Evolutionary conservation across 2,888 invertebrate genomes (phyloP), one percentile per base, ranked within the genome.

Genomic region (Plusia festucae): DNA sequence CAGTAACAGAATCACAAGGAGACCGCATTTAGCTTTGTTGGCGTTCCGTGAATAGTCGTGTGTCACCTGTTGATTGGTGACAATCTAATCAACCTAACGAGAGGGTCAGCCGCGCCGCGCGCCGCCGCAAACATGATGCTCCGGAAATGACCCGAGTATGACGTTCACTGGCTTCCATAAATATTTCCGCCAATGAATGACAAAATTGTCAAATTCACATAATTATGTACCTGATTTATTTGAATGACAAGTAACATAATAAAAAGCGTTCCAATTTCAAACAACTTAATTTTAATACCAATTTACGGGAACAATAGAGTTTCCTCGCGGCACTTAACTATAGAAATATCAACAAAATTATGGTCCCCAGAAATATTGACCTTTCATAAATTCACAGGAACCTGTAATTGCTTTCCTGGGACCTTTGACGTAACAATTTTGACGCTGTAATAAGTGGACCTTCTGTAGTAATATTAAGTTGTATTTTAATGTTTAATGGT

Each of bases 151-250:
- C 34, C 16, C 30, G 9, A 30, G 30, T 52, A 16, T 46, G 34
- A 30, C 55, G 34, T 46, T 44, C 30, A 53, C 53, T 70, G 61
- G 4, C 32, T 44, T 54, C 54, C n/a, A 54, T 51, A n/a, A 3
- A 24, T 11, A 60, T 18, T 49, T 54, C 30, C 22, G 22, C 11
- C 40, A 40, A 0, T n/a, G n/a, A 6, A 40, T 15, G n/a, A n/a
- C 40, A 40, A 9, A 34, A n/a, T n/a, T 5, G 34, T 1, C 13
- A 11, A 32, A 13, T 13, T 32, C 2, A 13, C 1, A 32, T 1
- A 40, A 40, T n/a, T 15, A 40, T 1, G n/a, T 40, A 40, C 24
- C 24, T 24, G n/a, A 24, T 5, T 24, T 24, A 24, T 24, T n/a
- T n/a, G n/a, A 13, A 34, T 6, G 5, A 40, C 4, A 40, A 40